phyloP scores from a whole-genome alignment of 2,797 vertebrate genomes.

The Eulemur mongoz region DNA sequence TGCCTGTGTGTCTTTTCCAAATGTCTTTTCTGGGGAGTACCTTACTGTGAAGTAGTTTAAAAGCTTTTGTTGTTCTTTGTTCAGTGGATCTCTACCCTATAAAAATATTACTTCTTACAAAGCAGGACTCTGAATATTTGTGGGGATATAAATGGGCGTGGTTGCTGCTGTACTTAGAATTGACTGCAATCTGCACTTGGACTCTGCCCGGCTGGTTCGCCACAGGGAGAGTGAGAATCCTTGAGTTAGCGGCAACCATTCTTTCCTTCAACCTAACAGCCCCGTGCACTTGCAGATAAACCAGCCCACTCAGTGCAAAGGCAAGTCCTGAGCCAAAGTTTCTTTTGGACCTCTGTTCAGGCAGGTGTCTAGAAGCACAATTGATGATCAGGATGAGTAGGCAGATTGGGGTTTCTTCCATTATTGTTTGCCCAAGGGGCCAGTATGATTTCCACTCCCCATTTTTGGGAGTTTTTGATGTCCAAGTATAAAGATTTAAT shows the following conservation, averaged over 20 bases:
- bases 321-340: neutral
- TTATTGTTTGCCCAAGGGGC: neutral
- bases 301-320: neutral
- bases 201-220: neutral
- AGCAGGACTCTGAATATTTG: neutral
- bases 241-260: neutral
- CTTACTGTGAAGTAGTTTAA: neutral
- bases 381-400: neutral
- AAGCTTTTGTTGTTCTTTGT: neutral
- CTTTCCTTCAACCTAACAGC: neutral
- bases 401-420: neutral
- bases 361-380: neutral
- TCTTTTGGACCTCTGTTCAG: neutral
- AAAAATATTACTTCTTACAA: neutral
- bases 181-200: neutral
- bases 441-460: neutral
- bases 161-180: neutral
- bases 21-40: neutral
- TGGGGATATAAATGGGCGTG: neutral
- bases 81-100: neutral
- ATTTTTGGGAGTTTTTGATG: neutral
- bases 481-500: neutral
- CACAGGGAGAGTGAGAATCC: neutral
- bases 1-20: neutral
- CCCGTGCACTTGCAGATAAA: neutral